Percentiles rank a stretch among this genome's conserved stretches.
These are phyloP conservation scores for Hermetia illucens DNA, from an alignment of 1,140 invertebrate genomes.

Conservation along the genomic window DNA sequence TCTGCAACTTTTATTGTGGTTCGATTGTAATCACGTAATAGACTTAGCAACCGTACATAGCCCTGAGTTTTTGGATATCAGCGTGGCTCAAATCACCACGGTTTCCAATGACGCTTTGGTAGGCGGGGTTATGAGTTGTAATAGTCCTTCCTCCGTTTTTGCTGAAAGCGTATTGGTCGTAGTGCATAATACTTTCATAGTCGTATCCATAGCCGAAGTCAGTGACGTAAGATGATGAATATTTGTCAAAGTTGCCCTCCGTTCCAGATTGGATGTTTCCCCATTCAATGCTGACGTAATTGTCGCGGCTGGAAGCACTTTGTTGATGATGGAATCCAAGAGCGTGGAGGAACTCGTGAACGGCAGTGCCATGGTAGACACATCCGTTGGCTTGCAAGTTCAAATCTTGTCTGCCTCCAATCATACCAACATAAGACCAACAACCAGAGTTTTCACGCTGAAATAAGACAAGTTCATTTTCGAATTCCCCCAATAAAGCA, in stretches of 20 bases:
- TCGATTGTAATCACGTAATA: no score
- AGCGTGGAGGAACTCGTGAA: constrained; percentile 39
- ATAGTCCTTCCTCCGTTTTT: constrained; percentile 37
- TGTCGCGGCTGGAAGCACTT: constrained; percentile 37
- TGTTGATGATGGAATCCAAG: constrained; percentile 42
- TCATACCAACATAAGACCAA: constrained; percentile 34
- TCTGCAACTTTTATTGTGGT: no score
- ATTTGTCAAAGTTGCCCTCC: constrained; percentile 37
- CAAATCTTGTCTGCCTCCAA: constrained; percentile 31
- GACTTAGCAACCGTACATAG: no score
- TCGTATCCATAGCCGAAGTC: constrained; percentile 37
- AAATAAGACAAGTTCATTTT: neutral
- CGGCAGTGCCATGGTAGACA: constrained; percentile 12
- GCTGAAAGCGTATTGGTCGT: constrained; percentile 39
- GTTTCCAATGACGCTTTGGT: no score
- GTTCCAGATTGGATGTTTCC: constrained; percentile 35
- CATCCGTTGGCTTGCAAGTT: constrained; percentile 22
- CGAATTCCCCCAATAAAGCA: neutral
- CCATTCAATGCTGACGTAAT: constrained; percentile 35
- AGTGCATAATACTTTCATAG: constrained; percentile 48
- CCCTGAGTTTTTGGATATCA: no score
- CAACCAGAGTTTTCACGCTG: constrained; percentile 34
- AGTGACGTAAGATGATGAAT: constrained; percentile 28
- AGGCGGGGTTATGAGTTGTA: constrained; percentile 15
- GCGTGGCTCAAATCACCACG: no score